Conservation (phyloP, 1,140 invertebrate genomes). For the Dinoponera quadriceps region DNA sequence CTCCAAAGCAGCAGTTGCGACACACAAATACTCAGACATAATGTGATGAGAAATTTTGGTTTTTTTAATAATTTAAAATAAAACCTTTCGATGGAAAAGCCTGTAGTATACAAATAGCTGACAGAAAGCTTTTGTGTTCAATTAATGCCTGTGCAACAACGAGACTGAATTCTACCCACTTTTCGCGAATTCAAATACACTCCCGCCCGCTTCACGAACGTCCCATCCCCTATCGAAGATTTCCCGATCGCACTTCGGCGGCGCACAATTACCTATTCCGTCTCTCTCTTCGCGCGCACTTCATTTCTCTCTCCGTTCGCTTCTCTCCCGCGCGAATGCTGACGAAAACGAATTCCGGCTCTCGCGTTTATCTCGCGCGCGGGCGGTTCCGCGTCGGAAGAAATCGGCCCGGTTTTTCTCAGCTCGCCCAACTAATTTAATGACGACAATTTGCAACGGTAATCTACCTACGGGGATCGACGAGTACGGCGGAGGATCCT, state of each 20-base stretch:
- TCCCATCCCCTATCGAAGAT: no score
- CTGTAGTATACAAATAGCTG: no score
- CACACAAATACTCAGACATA: no score
- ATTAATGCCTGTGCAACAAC: background rate
- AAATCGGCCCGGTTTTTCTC: conserved; percentile 48
- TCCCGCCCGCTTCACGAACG: no score
- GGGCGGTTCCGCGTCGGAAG: conserved; percentile 31
- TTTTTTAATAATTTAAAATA: no score
- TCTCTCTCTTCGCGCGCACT: background rate
- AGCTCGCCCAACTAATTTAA: conserved; percentile 39
- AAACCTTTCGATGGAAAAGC: no score
- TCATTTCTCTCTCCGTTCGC: conserved; percentile 1
- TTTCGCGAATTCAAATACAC: conserved; percentile 13
- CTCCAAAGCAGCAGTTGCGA: no score
- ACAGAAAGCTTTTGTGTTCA: no score
- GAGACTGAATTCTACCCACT: no score
- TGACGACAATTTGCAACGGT: conserved; percentile 51
- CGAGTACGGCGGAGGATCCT: background rate
- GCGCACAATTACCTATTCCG: background rate
- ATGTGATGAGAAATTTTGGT: no score
- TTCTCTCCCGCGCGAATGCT: conserved; percentile 3
- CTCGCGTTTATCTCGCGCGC: conserved; percentile 37
- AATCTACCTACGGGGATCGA: conserved; percentile 44
- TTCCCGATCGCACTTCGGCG: background rate
- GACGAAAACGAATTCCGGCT: conserved; percentile 46